Conservation (phyloP, 2,797 vertebrate genomes). For the Benthosema pterotum region DNA sequence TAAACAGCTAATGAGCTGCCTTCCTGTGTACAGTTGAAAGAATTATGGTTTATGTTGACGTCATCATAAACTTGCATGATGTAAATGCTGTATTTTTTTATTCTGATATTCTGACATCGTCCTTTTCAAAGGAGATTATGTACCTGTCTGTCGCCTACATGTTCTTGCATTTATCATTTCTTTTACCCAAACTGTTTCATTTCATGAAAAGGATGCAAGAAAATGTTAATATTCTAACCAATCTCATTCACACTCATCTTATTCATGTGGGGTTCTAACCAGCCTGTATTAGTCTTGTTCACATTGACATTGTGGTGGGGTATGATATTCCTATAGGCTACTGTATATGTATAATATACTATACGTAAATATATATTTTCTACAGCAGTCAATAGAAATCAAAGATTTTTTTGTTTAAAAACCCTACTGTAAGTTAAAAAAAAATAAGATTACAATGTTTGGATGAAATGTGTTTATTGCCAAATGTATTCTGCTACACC, state of each 20-base stretch:
- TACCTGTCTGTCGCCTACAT: neutral
- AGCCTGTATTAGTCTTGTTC: too few species aligned
- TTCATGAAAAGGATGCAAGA: conserved; percentile 23
- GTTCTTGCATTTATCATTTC: neutral
- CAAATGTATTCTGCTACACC: conserved; percentile 23
- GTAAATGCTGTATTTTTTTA: conserved; percentile 6
- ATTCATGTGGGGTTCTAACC: conserved; percentile 38
- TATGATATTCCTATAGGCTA: conserved; percentile 48
- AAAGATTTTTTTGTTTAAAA: too few species aligned
- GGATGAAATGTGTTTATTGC: conserved; percentile 75
- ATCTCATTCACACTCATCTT: conserved; percentile 25
- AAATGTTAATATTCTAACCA: conserved; percentile 16
- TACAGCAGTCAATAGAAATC: conserved; percentile 65
- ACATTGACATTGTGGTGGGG: conserved; percentile 19
- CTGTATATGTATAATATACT: conserved; percentile 2
- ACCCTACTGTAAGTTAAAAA: conserved; percentile 60
- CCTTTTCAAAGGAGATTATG: neutral
- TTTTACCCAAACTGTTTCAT: conserved; percentile 18
- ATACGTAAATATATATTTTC: conserved; percentile 49
- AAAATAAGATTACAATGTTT: conserved; percentile 64
- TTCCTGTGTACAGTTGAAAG: conserved; percentile 13
- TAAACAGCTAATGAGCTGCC: conserved; percentile 15
- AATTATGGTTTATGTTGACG: neutral
- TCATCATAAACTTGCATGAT: conserved; percentile 4
- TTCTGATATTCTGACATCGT: conserved; percentile 7